These are phyloP conservation scores for Anoplius nigerrimus DNA, from an alignment of 2,888 invertebrate genomes.

Conservation along the genomic window DNA sequence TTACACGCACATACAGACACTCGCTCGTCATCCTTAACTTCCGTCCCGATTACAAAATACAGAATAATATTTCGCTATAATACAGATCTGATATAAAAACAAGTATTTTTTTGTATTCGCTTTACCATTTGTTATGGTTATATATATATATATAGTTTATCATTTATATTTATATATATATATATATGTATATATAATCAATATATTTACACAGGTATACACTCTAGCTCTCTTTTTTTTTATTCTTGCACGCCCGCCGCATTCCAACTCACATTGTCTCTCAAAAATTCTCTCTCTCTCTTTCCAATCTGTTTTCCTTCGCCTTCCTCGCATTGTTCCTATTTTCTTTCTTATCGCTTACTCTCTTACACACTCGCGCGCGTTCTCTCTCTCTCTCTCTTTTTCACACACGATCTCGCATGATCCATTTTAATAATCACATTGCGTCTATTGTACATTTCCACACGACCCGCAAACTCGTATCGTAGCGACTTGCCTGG, in stretches of 20 bases:
- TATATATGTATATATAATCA: constrained; percentile 56
- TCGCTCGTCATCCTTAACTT: constrained; percentile 57
- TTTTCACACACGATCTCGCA: constrained; percentile 36
- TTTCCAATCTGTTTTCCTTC: neutral
- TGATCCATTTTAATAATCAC: constrained; percentile 63
- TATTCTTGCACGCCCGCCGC: constrained; percentile 29
- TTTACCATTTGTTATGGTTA: constrained; percentile 66
- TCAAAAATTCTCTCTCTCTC: constrained; percentile 16
- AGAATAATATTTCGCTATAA: constrained; percentile 73
- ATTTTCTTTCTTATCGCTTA: neutral
- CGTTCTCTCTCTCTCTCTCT: constrained; percentile 11
- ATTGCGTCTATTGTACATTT: constrained; percentile 73
- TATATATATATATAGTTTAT: constrained; percentile 61
- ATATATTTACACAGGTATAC: constrained; percentile 71
- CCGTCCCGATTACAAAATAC: constrained; percentile 72
- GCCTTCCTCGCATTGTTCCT: neutral
- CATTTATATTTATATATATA: constrained; percentile 49
- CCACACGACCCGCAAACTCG: constrained; percentile 65
- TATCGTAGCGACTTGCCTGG: constrained; percentile 57
- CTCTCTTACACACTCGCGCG: neutral
- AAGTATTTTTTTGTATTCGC: constrained; percentile 69
- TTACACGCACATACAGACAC: constrained; percentile 56
- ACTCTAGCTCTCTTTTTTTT: constrained; percentile 48
- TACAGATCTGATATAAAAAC: constrained; percentile 74
- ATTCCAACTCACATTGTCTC: constrained; percentile 13